phyloP scores from a whole-genome alignment of 2,113 vertebrate species.

The Protobothrops mucrosquamatus region DNA sequence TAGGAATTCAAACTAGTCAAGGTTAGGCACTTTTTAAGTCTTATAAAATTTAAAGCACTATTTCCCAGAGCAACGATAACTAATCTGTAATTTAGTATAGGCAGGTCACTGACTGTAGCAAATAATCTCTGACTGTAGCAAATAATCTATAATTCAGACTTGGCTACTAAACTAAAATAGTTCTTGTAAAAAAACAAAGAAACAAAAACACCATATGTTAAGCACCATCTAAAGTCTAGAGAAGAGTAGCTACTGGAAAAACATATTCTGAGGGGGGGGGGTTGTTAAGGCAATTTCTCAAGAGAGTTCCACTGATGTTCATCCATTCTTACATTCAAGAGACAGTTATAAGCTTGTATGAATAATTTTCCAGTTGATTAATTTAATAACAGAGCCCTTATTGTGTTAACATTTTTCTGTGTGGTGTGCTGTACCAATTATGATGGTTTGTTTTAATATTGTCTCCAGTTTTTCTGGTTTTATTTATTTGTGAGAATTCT shows the following conservation, averaged over 20 bases:
- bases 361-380: background rate
- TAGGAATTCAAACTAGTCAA: background rate
- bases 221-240: background rate
- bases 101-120: background rate
- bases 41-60: background rate
- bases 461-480: background rate
- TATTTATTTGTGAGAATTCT: background rate
- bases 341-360: background rate
- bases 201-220: background rate
- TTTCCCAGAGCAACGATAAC: background rate
- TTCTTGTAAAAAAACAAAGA: background rate
- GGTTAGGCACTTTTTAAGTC: background rate
- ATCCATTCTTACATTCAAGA: background rate
- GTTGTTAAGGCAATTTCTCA: background rate
- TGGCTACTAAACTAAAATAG: background rate
- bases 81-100: background rate
- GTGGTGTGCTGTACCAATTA: background rate
- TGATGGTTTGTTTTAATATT: background rate
- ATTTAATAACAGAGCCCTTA: background rate
- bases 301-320: background rate
- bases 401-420: background rate
- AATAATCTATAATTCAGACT: background rate
- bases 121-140: background rate
- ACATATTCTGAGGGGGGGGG: background rate
- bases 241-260: background rate